These are phyloP conservation scores for Tetrapedia diversipes DNA, from an alignment of 2,888 invertebrate species.

Conservation along the genomic window DNA sequence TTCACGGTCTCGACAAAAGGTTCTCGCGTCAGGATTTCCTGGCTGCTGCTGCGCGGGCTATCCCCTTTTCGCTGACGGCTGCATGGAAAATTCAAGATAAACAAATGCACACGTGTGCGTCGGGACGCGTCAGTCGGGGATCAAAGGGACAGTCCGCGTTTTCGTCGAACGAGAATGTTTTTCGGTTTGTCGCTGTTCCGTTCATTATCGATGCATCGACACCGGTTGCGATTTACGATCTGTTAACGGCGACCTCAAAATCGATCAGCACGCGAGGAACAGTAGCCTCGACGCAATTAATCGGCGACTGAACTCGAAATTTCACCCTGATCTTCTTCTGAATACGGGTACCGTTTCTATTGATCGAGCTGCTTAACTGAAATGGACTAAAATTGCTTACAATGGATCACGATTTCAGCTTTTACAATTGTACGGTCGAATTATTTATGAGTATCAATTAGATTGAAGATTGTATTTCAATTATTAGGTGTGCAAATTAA, in stretches of 20 bases:
- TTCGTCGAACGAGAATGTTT: conserved; percentile 42
- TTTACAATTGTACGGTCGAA: no score
- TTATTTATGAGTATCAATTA: no score
- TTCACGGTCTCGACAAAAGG: conserved; percentile 20
- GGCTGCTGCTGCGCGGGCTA: neutral
- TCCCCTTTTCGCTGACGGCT: conserved; percentile 24
- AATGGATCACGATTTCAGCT: no score
- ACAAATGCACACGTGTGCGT: conserved; percentile 27
- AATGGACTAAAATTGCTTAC: no score
- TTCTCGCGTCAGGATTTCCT: conserved; percentile 2
- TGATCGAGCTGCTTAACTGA: no score
- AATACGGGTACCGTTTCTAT: no score
- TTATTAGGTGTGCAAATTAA: no score
- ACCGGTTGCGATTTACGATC: conserved; percentile 53
- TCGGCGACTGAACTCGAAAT: conserved; percentile 40
- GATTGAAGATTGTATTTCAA: no score
- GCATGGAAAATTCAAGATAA: conserved; percentile 41
- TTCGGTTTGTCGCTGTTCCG: conserved; percentile 29
- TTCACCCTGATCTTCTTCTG: neutral
- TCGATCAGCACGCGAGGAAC: conserved; percentile 39
- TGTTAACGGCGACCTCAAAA: conserved; percentile 55
- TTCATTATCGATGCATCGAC: conserved; percentile 60
- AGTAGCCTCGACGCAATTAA: conserved; percentile 43
- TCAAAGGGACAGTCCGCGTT: conserved; percentile 31
- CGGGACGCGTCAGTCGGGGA: conserved; percentile 15